These are phyloP conservation scores for Caiman crocodilus DNA, from an alignment of 2,797 vertebrate species.

Conservation along the genomic window DNA sequence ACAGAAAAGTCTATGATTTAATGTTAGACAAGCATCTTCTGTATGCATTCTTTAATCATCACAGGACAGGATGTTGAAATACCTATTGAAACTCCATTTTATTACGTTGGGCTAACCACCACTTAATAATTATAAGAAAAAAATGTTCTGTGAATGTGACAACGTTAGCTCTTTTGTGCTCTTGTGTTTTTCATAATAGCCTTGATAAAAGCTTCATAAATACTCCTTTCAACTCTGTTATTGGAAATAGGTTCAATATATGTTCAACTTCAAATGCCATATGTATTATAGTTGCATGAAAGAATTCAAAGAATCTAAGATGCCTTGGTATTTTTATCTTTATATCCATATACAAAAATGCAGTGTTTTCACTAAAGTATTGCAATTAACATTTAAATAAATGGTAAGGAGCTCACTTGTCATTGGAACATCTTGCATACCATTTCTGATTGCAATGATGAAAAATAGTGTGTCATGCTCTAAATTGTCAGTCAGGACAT, in stretches of 20 bases:
- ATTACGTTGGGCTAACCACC: neutral
- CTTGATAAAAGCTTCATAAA: slow-evolving; percentile 35
- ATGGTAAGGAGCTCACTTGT: slow-evolving; percentile 26
- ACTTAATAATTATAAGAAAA: neutral
- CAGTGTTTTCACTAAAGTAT: slow-evolving; percentile 16
- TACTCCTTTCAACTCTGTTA: neutral
- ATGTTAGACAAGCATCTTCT: neutral
- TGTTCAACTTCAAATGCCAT: slow-evolving; percentile 5
- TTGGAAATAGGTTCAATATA: slow-evolving; percentile 23
- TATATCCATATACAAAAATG: neutral
- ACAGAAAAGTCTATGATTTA: neutral
- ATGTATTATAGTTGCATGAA: neutral
- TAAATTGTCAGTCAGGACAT: slow-evolving; percentile 53
- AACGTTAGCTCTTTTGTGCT: neutral
- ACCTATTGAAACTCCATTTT: neutral
- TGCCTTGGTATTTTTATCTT: fast-evolving
- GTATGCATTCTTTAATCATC: neutral
- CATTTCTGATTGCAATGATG: slow-evolving; percentile 50
- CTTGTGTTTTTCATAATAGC: neutral
- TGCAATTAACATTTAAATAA: slow-evolving; percentile 55
- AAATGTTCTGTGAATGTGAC: neutral
- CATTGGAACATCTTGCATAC: neutral
- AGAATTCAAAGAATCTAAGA: neutral
- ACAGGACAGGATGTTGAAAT: neutral
- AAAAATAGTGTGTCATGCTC: slow-evolving; percentile 62